These are phyloP conservation scores for Prochilodus magdalenae DNA, from an alignment of 2,113 vertebrate species.

Conservation along the genomic window DNA sequence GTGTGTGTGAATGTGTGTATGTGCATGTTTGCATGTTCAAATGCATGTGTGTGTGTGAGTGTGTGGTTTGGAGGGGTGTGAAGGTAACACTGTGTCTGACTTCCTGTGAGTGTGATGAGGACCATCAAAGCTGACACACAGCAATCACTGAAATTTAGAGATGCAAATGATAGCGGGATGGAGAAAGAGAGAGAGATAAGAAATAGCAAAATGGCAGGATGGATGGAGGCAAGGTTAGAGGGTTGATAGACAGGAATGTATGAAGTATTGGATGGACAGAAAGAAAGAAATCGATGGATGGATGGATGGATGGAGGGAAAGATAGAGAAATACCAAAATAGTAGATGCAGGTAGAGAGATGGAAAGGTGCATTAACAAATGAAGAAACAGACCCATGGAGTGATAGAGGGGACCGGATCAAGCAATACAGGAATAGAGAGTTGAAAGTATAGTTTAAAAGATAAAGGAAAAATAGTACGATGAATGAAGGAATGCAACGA, in stretches of 20 bases:
- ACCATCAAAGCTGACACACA: constrained; percentile 47
- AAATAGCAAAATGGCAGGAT: not conserved
- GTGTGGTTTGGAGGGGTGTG: constrained; percentile 21
- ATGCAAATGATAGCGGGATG: no score
- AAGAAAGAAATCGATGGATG: not conserved
- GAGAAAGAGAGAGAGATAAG: not conserved
- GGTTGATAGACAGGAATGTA: not conserved
- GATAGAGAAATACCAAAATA: no score
- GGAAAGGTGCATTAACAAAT: no score
- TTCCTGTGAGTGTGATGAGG: constrained; percentile 50
- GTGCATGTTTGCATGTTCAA: constrained; percentile 17
- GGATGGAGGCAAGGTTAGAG: not conserved
- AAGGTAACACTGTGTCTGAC: constrained; percentile 22
- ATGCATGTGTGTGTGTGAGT: constrained; percentile 25
- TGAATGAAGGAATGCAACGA: no score
- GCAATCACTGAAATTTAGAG: constrained; percentile 29
- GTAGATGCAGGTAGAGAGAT: no score
- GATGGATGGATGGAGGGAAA: no score
- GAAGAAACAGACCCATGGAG: no score
- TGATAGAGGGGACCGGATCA: no score
- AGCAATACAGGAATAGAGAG: not conserved
- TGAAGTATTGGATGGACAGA: not conserved
- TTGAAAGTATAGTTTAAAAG: no score
- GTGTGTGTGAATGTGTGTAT: constrained; percentile 13
- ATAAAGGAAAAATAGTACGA: no score